phyloP scores from a whole-genome alignment of 1,140 invertebrate genomes.

The Aphelinus certus region DNA sequence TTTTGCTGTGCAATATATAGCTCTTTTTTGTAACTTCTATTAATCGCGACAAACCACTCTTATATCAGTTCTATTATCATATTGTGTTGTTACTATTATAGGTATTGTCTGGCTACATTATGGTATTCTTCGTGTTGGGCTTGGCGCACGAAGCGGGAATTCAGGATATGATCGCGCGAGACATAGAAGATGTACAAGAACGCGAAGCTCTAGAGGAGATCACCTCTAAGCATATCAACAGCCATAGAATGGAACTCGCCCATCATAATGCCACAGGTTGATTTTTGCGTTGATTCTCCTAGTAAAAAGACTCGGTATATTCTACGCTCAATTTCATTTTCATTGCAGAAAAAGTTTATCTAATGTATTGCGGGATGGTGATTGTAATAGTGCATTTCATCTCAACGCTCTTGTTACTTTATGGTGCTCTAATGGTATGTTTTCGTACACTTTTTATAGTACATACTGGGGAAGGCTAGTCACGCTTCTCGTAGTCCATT shows the following conservation, averaged over 20 bases:
- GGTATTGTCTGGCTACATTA: constrained; percentile 62
- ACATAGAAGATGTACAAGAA: constrained; percentile 62
- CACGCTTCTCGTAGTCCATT: too few relatives aligned
- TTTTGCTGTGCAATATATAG: too few relatives aligned
- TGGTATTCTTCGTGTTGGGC: constrained; percentile 62
- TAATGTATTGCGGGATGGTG: constrained; percentile 63
- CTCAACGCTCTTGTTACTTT: constrained; percentile 61
- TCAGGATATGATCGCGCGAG: constrained; percentile 63
- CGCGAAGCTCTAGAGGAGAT: constrained; percentile 61
- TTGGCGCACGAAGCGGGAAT: constrained; percentile 63
- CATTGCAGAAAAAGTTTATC: constrained; percentile 61
- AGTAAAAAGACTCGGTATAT: too few relatives aligned
- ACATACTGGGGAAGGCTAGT: too few relatives aligned
- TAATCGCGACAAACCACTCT: too few relatives aligned
- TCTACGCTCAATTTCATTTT: background rate
- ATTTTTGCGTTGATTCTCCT: too few relatives aligned
- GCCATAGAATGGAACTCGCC: constrained; percentile 63
- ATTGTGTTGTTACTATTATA: constrained; percentile 40
- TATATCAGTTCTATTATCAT: too few relatives aligned
- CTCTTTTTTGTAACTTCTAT: too few relatives aligned
- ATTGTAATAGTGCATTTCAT: constrained; percentile 63
- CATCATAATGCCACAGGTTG: constrained; percentile 62
- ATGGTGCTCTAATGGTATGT: constrained; percentile 63
- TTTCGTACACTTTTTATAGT: too few relatives aligned
- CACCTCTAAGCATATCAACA: constrained; percentile 60